Conservation (phyloP, 2,113 vertebrate genomes). For the Nerophis lumbriciformis region DNA sequence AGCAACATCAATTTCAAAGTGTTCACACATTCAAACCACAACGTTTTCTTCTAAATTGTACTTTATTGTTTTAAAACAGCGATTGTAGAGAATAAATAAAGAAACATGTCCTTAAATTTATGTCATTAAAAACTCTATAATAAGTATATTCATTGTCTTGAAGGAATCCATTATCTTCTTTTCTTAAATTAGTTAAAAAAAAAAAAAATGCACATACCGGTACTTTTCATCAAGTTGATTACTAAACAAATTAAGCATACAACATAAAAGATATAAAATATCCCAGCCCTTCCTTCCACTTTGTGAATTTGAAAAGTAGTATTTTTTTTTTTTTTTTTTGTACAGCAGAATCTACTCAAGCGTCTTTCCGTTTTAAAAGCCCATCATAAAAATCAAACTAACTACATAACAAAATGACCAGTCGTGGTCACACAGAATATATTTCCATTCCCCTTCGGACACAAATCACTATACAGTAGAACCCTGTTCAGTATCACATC, state of each 20-base stretch:
- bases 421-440: conserved; percentile 68
- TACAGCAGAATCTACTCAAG: conserved; percentile 56
- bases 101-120: conserved; percentile 73
- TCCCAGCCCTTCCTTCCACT: conserved; percentile 59
- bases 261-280: conserved; percentile 70
- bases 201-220: conserved; percentile 54
- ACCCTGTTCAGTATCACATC: conserved; percentile 69
- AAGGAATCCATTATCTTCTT: conserved; percentile 58
- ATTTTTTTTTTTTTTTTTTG: conserved; percentile 60
- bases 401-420: conserved; percentile 70
- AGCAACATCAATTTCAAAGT: background rate
- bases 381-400: conserved; percentile 72
- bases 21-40: background rate
- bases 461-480: conserved; percentile 70
- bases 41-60: conserved; percentile 70
- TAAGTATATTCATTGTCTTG: conserved; percentile 64
- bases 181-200: conserved; percentile 61
- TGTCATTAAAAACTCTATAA: conserved; percentile 77
- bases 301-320: conserved; percentile 60
- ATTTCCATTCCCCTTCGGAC: conserved; percentile 59
- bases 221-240: conserved; percentile 47
- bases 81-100: conserved; percentile 77
- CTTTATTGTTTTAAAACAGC: conserved; percentile 78
- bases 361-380: conserved; percentile 56
- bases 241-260: conserved; percentile 68